phyloP scores from a whole-genome alignment of 2,888 invertebrate species.

The Limnephilus lunatus region DNA sequence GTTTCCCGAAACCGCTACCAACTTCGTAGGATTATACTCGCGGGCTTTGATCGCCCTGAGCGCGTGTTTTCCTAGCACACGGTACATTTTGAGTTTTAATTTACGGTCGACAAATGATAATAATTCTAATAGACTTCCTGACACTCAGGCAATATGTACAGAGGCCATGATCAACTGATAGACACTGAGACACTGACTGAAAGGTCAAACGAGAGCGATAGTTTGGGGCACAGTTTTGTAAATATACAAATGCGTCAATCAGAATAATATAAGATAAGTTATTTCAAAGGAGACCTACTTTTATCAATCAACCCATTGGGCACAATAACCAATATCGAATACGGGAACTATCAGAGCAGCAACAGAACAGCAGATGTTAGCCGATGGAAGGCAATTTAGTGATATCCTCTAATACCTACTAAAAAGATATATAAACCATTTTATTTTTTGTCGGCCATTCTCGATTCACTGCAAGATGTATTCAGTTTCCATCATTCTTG shows the following conservation, averaged over 20 bases:
- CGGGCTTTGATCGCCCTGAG: constrained; percentile 49
- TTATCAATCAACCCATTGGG: not conserved
- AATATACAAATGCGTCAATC: constrained; percentile 37
- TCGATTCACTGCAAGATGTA: no score
- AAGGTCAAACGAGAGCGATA: constrained; percentile 58
- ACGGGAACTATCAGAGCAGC: not conserved
- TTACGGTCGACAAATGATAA: not conserved
- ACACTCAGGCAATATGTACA: not conserved
- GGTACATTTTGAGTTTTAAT: constrained; percentile 56
- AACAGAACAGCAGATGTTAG: not conserved
- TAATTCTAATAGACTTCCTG: not conserved
- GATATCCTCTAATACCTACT: no score
- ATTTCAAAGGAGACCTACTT: not conserved
- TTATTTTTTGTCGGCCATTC: no score
- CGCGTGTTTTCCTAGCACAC: constrained; percentile 45
- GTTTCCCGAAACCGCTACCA: not conserved
- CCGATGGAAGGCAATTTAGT: not conserved
- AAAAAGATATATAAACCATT: no score
- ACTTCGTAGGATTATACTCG: not conserved
- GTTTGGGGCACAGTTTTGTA: not conserved
- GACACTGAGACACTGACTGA: constrained; percentile 51
- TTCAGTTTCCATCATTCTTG: no score
- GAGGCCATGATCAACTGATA: constrained; percentile 57
- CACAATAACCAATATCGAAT: not conserved
- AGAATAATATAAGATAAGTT: not conserved